Percentiles rank a stretch among this genome's conserved stretches.
phyloP scores from a whole-genome alignment of 2,113 vertebrate species.

The Nipponia nippon region DNA sequence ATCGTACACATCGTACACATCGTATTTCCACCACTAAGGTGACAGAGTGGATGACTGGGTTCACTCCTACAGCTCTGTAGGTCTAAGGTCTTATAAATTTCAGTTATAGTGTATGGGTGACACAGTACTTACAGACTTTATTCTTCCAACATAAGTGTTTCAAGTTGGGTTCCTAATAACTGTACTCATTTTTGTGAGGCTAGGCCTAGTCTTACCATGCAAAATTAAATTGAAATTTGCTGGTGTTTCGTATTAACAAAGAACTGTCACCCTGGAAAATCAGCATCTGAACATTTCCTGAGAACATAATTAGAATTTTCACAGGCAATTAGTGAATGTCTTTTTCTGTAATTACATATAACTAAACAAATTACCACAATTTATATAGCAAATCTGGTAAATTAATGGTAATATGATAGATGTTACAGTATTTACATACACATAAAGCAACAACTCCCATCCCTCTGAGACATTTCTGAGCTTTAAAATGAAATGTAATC shows the following conservation, averaged over 20 bases:
- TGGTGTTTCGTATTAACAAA: background rate
- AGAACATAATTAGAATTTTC: constrained; percentile 24
- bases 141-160: background rate
- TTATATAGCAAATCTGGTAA: background rate
- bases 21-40: background rate
- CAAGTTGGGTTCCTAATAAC: background rate
- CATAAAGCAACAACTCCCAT: background rate
- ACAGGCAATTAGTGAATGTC: background rate
- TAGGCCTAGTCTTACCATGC: background rate
- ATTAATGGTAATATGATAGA: background rate
- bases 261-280: background rate
- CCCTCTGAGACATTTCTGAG: background rate
- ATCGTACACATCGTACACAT: background rate
- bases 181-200: background rate
- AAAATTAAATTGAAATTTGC: constrained; percentile 12
- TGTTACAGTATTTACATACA: background rate
- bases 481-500: background rate
- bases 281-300: background rate
- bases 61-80: background rate
- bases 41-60: background rate
- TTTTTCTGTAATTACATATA: background rate
- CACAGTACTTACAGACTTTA: background rate
- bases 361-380: background rate
- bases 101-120: background rate
- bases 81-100: background rate